Evolutionary conservation across 2,888 invertebrate species (phyloP), one percentile per base, ranked within the genome.

Genomic region (Miltochrista miniata): DNA sequence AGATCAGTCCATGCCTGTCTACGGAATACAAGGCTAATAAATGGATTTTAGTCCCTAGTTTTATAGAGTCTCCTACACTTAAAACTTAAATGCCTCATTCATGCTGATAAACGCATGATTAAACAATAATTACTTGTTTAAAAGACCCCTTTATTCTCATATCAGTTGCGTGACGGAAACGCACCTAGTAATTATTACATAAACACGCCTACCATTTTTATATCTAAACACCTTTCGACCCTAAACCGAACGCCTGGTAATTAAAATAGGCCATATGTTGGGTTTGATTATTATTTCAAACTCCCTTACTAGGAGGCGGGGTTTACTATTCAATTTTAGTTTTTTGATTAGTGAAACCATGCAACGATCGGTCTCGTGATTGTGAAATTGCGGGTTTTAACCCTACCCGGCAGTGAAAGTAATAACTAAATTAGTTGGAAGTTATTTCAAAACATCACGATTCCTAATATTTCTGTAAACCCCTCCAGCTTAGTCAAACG

Each of bases 121-220:
- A 13, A 3, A 10, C 10, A 15, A 15, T 31, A 31, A 31, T 31
- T 31, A 31, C 5, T 18, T 4, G 10, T 15, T 18, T 7, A 14
- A 14, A 38, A 2, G 15, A 38, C 15, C 1, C 11, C 15, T 38
- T 38, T 38, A n/a, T 11, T 18, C 18, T 2, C 11, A 39, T 69
- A 54, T 48, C 11, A 41, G 47, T 61, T 52, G 57, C 65, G 68
- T 68, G 63, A 51, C 47, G 72, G 60, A 64, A 70, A 70, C 55
- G 61, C 66, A 66, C 67, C 60, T 64, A 73, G 73, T 72, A 77
- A 79, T 76, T 78, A 74, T 80, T 81, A 81, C 56, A 74, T 68
- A 76, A 73, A 69, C 68, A 73, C 74, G 66, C 66, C 60, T 60
- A 51, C 55, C 13, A 18, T 38, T 39, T 54, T 51, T n/a, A 53